phyloP scores from a whole-genome alignment of 2,888 invertebrate genomes.

The Isotomurus palustris region DNA sequence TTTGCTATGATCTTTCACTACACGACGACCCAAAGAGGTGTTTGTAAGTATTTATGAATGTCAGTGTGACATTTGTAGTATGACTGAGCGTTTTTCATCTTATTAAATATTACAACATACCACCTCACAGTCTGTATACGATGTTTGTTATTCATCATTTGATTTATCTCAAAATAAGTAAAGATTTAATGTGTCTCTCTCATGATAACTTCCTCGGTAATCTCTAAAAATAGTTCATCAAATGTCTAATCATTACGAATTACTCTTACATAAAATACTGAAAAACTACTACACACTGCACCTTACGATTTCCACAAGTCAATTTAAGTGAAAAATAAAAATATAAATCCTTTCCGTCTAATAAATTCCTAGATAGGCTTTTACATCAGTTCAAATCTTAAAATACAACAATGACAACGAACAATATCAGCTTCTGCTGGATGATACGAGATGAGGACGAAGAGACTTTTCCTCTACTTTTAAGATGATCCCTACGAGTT shows the following conservation, averaged over 20 bases:
- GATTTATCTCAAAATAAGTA: too few species aligned
- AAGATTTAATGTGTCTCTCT: too few species aligned
- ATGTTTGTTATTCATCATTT: not conserved
- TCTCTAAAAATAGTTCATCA: too few species aligned
- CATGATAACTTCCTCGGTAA: too few species aligned
- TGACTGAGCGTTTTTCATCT: constrained; percentile 10
- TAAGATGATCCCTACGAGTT: too few species aligned
- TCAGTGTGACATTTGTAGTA: constrained; percentile 12
- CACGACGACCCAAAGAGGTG: too few species aligned
- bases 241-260: too few species aligned
- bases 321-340: constrained; percentile 13
- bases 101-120: constrained; percentile 3
- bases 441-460: too few species aligned
- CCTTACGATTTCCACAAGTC: constrained; percentile 4
- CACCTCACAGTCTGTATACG: not conserved
- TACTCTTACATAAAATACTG: constrained; percentile 8
- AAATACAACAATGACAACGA: constrained; percentile 7
- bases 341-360: constrained; percentile 1
- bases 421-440: constrained; percentile 4
- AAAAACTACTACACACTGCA: constrained; percentile 6
- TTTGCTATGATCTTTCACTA: too few species aligned
- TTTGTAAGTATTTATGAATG: constrained; percentile 14
- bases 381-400: constrained; percentile 12
- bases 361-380: not conserved
- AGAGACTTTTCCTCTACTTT: too few species aligned